A percentile compares a stretch with the other conserved stretches of the same genome.
Conservation (phyloP, 2,113 vertebrate genomes). For the Pogona vitticeps region DNA sequence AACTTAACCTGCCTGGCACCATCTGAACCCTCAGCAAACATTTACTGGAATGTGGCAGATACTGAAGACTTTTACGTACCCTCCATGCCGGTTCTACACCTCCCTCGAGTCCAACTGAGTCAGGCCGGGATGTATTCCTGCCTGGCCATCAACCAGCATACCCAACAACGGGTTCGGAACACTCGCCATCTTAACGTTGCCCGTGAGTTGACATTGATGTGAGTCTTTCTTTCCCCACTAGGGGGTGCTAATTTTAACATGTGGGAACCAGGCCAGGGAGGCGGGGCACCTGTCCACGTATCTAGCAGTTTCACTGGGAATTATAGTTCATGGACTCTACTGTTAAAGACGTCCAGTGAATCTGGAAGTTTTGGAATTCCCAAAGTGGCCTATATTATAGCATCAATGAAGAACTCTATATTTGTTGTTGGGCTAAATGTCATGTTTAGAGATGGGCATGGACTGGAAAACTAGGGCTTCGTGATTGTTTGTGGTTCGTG, state of each 20-base stretch:
- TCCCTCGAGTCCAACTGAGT: constrained; percentile 49
- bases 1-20: constrained; percentile 56
- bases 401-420: too few relatives aligned
- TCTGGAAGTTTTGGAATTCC: too few relatives aligned
- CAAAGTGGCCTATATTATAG: too few relatives aligned
- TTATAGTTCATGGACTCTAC: too few relatives aligned
- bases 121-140: constrained; percentile 65
- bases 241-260: neutral
- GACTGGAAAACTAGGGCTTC: too few relatives aligned
- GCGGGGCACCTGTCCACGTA: too few relatives aligned
- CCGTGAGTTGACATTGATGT: constrained; percentile 24
- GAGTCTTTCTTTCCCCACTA: neutral
- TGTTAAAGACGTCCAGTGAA: too few relatives aligned
- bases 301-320: neutral
- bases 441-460: too few relatives aligned
- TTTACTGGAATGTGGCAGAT: constrained; percentile 64
- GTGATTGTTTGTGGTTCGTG: too few relatives aligned
- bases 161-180: constrained; percentile 45
- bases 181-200: constrained; percentile 52
- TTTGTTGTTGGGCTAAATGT: too few relatives aligned
- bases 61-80: constrained; percentile 49
- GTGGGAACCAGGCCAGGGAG: neutral
- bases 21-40: constrained; percentile 59
- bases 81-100: constrained; percentile 45
- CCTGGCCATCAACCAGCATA: constrained; percentile 58